A percentile compares a stretch with the other conserved stretches of the same genome.
phyloP scores from a whole-genome alignment of 2,797 vertebrate genomes.

The Hippocampus kuda region DNA sequence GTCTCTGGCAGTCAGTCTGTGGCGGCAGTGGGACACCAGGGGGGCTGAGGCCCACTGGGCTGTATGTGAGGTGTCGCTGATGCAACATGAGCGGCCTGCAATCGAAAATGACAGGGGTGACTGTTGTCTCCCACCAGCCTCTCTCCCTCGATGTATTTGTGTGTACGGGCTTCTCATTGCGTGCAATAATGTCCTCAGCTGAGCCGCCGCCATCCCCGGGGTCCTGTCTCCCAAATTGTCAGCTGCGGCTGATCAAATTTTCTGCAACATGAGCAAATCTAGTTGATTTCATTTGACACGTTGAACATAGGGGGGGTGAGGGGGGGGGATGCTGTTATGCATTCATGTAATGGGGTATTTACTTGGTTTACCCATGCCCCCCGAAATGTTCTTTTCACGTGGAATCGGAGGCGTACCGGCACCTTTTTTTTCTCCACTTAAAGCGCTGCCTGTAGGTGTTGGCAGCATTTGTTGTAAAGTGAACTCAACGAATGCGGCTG shows the following conservation, averaged over 20 bases:
- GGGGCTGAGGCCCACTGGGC: conserved; percentile 52
- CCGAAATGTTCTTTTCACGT: background rate
- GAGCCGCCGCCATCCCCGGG: conserved; percentile 40
- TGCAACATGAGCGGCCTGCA: conserved; percentile 58
- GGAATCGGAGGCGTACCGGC: too few species aligned
- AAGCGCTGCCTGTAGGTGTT: too few species aligned
- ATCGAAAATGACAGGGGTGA: conserved; percentile 69
- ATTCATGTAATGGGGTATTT: conserved; percentile 42
- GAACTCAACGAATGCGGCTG: too few species aligned
- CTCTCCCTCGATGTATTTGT: conserved; percentile 19
- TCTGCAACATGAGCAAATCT: conserved; percentile 35
- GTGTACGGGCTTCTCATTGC: conserved; percentile 37
- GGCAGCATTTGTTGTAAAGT: too few species aligned
- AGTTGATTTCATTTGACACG: conserved; percentile 46
- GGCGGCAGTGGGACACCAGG: conserved; percentile 60
- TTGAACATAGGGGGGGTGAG: conserved; percentile 26
- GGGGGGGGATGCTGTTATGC: conserved; percentile 24
- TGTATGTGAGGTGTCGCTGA: conserved; percentile 62
- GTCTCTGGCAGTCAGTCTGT: conserved; percentile 50
- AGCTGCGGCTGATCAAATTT: conserved; percentile 48
- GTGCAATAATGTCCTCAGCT: conserved; percentile 60
- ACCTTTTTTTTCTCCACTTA: too few species aligned
- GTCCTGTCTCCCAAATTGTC: conserved; percentile 46
- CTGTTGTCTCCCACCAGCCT: conserved; percentile 62
- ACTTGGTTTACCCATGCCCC: conserved; percentile 1